phyloP scores from a whole-genome alignment of 2,888 invertebrate species.

The Dione juno region DNA sequence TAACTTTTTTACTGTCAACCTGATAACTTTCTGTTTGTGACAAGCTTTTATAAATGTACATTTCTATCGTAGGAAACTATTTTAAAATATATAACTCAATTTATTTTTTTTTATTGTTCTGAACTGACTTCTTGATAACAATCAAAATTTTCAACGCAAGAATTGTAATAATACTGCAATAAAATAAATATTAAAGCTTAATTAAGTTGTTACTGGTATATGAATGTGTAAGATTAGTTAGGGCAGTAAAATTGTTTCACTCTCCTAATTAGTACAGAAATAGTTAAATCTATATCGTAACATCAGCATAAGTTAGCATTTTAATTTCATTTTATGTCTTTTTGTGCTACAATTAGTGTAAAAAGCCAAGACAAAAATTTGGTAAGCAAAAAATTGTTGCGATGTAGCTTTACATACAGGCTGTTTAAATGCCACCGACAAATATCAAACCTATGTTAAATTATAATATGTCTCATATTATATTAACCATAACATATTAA shows the following conservation, averaged over 20 bases:
- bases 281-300: conserved; percentile 41
- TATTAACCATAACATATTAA: not conserved
- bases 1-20: conserved; percentile 22
- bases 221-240: conserved; percentile 40
- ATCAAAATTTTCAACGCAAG: conserved; percentile 56
- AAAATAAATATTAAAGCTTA: conserved; percentile 55
- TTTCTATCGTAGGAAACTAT: not conserved
- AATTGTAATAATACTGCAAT: conserved; percentile 52
- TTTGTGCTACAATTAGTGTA: conserved; percentile 2
- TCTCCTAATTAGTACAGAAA: conserved; percentile 42
- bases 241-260: conserved; percentile 43
- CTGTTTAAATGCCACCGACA: not conserved
- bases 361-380: conserved; percentile 5
- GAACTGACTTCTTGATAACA: conserved; percentile 51
- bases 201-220: conserved; percentile 51
- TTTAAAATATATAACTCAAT: conserved; percentile 24
- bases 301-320: conserved; percentile 39
- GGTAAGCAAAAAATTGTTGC: conserved; percentile 11
- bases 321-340: conserved; percentile 24
- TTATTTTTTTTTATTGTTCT: conserved; percentile 40
- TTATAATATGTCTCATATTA: not conserved
- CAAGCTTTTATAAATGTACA: conserved; percentile 11
- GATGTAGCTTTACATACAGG: not conserved
- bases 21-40: conserved; percentile 17
- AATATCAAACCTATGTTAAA: not conserved